phyloP scores from a whole-genome alignment of 30 jellyfish, hydroid and myxozoan genomes.

The Turritopsis rubra region DNA sequence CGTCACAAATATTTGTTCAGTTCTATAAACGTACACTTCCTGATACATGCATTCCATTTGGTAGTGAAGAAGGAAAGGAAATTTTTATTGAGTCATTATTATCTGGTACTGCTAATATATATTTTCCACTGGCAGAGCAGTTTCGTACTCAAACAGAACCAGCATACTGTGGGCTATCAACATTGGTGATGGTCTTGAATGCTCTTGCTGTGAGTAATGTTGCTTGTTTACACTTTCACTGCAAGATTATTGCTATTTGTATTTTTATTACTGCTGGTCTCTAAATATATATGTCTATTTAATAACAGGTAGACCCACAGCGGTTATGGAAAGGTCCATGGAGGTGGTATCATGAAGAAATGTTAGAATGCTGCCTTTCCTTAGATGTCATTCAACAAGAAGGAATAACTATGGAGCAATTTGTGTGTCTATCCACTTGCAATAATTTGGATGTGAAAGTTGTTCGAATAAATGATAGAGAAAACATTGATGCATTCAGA shows the following conservation, averaged over 20 bases:
- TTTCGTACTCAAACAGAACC: constrained; percentile 88
- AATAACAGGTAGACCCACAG: constrained; percentile 58
- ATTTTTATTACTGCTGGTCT: background rate
- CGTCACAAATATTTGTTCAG: constrained; percentile 21
- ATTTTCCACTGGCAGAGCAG: constrained; percentile 72
- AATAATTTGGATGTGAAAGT: constrained; percentile 52
- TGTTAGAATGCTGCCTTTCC: constrained; percentile 81
- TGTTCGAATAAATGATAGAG: constrained; percentile 35
- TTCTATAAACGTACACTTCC: constrained; percentile 63
- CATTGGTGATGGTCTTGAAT: constrained; percentile 77
- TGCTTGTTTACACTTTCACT: background rate
- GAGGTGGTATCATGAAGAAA: constrained; percentile 90
- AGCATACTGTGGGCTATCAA: constrained; percentile 82
- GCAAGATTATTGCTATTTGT: background rate
- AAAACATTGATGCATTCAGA: constrained; percentile 46
- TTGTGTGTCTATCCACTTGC: constrained; percentile 63
- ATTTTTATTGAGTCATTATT: constrained; percentile 56
- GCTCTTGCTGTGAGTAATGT: constrained; percentile 45
- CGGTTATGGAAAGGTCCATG: constrained; percentile 79
- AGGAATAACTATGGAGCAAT: constrained; percentile 78
- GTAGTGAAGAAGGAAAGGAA: constrained; percentile 60
- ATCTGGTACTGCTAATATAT: constrained; percentile 56
- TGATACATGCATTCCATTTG: constrained; percentile 53
- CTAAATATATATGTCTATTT: background rate
- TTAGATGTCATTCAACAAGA: constrained; percentile 50